Base-by-base conservation (phyloP, 2,888 invertebrate genomes). In the Glyphotaelius pellucidus region DNA sequence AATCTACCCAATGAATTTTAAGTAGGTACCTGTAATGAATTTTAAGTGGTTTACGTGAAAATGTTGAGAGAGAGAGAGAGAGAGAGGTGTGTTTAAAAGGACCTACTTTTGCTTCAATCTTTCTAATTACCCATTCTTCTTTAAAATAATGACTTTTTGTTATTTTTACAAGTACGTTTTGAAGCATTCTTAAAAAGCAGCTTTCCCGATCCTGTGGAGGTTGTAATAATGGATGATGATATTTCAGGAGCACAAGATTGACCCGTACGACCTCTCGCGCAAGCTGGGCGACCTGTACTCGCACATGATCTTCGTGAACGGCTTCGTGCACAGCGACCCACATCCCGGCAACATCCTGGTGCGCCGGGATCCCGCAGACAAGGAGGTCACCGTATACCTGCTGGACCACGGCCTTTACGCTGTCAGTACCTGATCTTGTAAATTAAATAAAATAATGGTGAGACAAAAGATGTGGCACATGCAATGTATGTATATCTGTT, bases 401-500 rank as follows among this genome's bases (percentile, higher is more conserved):
- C 96, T 99, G 93, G 99, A 99, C 95, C 99, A 99, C 95, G 99
- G 99, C 84, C 97, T 99, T 91, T 99, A 99, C 96, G 98, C 99
- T 94, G 98, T 98, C 96, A 97, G 97, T 96, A 67, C 67, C 67
- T 94, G 83, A 86, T 79, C 25, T 2, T 15, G 31, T 42, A 31
- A n/a, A n/a, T n/a, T n/a, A n/a, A n/a, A n/a, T n/a, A n/a, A 35
- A 35, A 35, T 35, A 35, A 4, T 35, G 35, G 35, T 35, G 35
- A 35, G 35, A 35, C 35, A 35, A 35, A 35, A 35, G 35, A 35
- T 35, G 3, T 4, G 35, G 5, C 35, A 1, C 35, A 35, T n/a
- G n/a, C n/a, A n/a, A n/a, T n/a, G n/a, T n/a, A n/a, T n/a, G n/a
- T n/a, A n/a, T n/a, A n/a, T n/a, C n/a, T n/a, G n/a, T n/a, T n/a